Base-by-base conservation (phyloP, 2,113 vertebrate genomes). In the Apteryx mantelli region DNA sequence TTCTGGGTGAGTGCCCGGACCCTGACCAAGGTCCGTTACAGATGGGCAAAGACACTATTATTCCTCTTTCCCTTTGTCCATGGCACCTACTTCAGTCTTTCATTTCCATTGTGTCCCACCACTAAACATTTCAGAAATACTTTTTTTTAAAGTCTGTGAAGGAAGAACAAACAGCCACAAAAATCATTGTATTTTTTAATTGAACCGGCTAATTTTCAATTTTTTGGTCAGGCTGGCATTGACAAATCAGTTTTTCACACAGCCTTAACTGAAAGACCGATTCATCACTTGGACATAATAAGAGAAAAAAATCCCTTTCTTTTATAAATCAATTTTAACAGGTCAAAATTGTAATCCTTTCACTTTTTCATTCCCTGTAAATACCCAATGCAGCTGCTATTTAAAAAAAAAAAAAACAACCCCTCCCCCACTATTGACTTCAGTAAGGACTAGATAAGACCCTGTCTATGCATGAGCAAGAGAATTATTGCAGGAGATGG, bases 311-410 rank as follows among this genome's bases (percentile, higher is more conserved):
- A 40, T 40, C 36, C 30, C 19, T 93, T 73, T 94, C 19, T 93
- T 73, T 94, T 95, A 94, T 91, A 94, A 97, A 96, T 97, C 95
- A 95, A 96, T 97, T 95, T 84, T 81, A 96, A 78, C 52, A 70
- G 93, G 93, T 94, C 85, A 96, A 86, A 96, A 94, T 86, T 86
- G 55, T 96, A 94, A 94, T 93, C 89, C 79, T 95, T 94, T 84
- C 42, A 34, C 50, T 96, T 95, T 82, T 68, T 76, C 69, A 17
- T 36, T 86, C 90, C 69, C 56, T 78, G 28, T 91, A 91, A 82
- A 90, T 30, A 17, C 42, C 28, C 64, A 34, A 0, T 53, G 79
- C 88, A 95, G 85, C 88, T 78, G 64, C 89, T 96, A 1, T 83
- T 95, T 91, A 93, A 95, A 88, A 60, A 97, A 96, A 80, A 96